Evolutionary conservation across 30 jellyfish, hydroid and myxozoan species (phyloP), one percentile per base, ranked within the genome.

Genomic region (Hydra vulgaris): DNA sequence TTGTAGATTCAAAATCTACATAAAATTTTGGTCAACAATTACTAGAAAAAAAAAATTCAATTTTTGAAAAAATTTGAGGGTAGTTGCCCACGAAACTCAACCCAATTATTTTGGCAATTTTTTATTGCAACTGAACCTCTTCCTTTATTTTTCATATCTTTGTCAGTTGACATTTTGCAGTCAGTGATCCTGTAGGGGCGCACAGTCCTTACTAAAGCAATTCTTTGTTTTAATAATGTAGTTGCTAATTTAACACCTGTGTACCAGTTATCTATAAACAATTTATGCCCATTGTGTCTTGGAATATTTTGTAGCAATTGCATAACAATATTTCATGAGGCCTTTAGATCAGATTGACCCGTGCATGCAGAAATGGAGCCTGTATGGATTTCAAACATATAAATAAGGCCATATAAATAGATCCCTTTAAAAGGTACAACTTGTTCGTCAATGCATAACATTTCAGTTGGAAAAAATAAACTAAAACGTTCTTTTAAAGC

Each of bases 181-280:
- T 69, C 27, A 20, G 26, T 69, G 26, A 69, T 20, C 76, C 76
- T 21, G 27, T 69, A 1, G 15, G 25, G 76, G 27, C 76, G 76
- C 25, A 69, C 76, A 69, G 8, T 69, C 27, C 76, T 15, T 20
- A 69, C 76, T 23, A 69, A 20, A 20, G 26, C 76, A 69, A 69
- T 69, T 69, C 76, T 15, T 69, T 69, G 76, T 4, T 69, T 69
- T 69, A 69, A 20, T 20, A 69, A 23, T 1, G 76, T 69, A n/a
- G 72, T 56, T 56, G 72, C 72, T n/a, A 56, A n/a, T 15, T 16
- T 16, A 20, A 69, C 27, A 20, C 76, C 76, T 69, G 76, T 69
- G 76, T 69, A 69, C 76, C 76, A 69, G 27, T 23, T 69, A 69
- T 69, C 76, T 20, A 69, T 69, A 69, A 69, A 69, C 5, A 69